A percentile compares a stretch with the other conserved stretches of the same genome.
phyloP scores from a whole-genome alignment of 1,140 invertebrate species.

The Drosophila pseudoananassae region DNA sequence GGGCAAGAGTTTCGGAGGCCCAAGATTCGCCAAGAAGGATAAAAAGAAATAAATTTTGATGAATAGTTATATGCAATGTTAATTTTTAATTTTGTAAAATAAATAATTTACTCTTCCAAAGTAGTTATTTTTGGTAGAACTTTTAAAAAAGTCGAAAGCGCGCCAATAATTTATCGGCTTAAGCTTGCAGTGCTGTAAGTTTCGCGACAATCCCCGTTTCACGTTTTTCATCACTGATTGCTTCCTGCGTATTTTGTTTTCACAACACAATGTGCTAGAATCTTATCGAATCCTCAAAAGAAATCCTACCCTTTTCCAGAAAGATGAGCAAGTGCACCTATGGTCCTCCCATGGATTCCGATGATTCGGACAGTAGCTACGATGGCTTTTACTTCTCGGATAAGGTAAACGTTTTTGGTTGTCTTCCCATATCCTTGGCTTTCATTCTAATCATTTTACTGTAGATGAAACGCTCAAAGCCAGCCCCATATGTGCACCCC shows the following conservation, averaged over 20 bases:
- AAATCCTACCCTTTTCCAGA: neutral
- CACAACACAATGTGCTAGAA: conserved; percentile 19
- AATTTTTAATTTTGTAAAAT: conserved; percentile 35
- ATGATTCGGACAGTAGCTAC: conserved; percentile 74
- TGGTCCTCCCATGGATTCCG: conserved; percentile 58
- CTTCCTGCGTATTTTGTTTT: conserved; percentile 15
- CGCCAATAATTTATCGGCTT: conserved; percentile 1
- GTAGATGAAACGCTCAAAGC: conserved; percentile 35
- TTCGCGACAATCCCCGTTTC: neutral
- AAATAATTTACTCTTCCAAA: conserved; percentile 13
- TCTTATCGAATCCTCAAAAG: neutral
- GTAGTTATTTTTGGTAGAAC: neutral
- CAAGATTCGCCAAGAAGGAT: conserved; percentile 73
- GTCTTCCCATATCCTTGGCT: neutral
- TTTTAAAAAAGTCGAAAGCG: conserved; percentile 3
- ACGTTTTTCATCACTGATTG: neutral
- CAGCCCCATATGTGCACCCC: conserved; percentile 14
- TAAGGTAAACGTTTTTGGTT: conserved; percentile 14
- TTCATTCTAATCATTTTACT: neutral
- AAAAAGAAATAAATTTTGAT: conserved; percentile 55
- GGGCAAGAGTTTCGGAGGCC: conserved; percentile 84
- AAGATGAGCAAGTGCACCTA: conserved; percentile 38
- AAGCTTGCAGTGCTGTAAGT: neutral
- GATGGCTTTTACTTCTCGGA: conserved; percentile 77
- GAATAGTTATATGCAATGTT: conserved; percentile 28